Percentiles rank a stretch among this genome's conserved stretches.
phyloP scores from a whole-genome alignment of 2,797 vertebrate genomes.

The Coreius guichenoti region DNA sequence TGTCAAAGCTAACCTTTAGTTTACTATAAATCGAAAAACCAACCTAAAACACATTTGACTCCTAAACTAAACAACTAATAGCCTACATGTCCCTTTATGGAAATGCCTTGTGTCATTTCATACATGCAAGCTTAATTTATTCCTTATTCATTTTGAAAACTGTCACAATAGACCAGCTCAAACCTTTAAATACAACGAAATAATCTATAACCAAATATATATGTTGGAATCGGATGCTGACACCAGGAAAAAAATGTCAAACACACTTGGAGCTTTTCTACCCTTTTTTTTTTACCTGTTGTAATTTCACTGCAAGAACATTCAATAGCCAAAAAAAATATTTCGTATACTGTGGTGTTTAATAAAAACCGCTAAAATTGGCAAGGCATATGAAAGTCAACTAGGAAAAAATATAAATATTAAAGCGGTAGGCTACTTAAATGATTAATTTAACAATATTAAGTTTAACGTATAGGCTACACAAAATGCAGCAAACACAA shows the following conservation, averaged over 20 bases:
- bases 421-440: not conserved
- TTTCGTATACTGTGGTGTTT: not conserved
- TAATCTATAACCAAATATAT: not conserved
- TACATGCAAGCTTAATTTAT: not conserved
- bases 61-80: not conserved
- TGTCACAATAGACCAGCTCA: not conserved
- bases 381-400: not conserved
- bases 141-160: not conserved
- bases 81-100: conserved; percentile 21
- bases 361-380: not conserved
- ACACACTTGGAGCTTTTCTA: not conserved
- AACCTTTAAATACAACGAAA: conserved; percentile 16
- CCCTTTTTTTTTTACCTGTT: not conserved
- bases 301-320: not conserved
- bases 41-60: not conserved
- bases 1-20: conserved; percentile 8
- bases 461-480: not conserved
- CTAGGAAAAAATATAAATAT: not conserved
- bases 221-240: not conserved
- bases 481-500: not conserved
- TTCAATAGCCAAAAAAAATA: not conserved
- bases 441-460: too few relatives aligned
- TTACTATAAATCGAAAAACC: conserved; percentile 12
- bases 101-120: not conserved
- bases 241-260: not conserved